Conservation (phyloP, 1,140 invertebrate genomes). For the Thaumetopoea pityocampa region DNA sequence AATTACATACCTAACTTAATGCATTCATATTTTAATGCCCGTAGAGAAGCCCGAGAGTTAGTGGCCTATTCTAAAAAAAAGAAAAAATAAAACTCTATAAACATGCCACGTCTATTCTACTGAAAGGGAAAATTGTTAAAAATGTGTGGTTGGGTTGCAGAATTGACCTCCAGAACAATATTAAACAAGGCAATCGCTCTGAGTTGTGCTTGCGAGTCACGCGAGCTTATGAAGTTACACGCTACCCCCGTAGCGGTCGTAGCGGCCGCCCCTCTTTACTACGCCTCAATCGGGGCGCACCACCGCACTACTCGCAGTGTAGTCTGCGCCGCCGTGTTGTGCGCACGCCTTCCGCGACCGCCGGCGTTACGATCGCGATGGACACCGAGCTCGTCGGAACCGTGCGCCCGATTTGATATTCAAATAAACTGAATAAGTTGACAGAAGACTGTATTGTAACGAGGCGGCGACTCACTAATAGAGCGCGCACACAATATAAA, state of each 20-base stretch:
- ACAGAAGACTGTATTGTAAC: conserved; percentile 49
- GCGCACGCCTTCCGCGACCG: conserved; percentile 32
- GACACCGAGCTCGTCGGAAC: conserved; percentile 27
- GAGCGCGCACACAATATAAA: too few species aligned
- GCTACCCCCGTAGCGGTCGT: conserved; percentile 50
- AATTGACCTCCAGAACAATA: too few species aligned
- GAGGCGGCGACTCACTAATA: too few species aligned
- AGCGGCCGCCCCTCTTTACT: conserved; percentile 31
- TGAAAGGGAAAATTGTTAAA: too few species aligned
- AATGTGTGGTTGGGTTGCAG: too few species aligned
- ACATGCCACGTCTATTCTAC: too few species aligned
- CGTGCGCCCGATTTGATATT: conserved; percentile 36
- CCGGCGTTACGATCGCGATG: conserved; percentile 11
- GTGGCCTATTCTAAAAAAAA: too few species aligned
- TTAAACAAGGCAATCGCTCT: conserved; percentile 8
- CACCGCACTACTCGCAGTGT: conserved; percentile 36
- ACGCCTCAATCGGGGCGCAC: conserved; percentile 19
- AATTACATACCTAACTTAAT: too few species aligned
- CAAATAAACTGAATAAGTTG: conserved; percentile 38
- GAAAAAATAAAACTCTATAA: too few species aligned
- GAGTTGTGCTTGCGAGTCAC: conserved; percentile 37
- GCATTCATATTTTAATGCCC: too few species aligned
- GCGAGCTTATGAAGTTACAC: conserved; percentile 37
- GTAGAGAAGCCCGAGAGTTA: too few species aligned
- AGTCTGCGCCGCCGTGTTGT: conserved; percentile 30